Evolutionary conservation across 2,888 invertebrate species (phyloP), one percentile per base, ranked within the genome.

Genomic region (Drosophila cyrtoloma): DNA sequence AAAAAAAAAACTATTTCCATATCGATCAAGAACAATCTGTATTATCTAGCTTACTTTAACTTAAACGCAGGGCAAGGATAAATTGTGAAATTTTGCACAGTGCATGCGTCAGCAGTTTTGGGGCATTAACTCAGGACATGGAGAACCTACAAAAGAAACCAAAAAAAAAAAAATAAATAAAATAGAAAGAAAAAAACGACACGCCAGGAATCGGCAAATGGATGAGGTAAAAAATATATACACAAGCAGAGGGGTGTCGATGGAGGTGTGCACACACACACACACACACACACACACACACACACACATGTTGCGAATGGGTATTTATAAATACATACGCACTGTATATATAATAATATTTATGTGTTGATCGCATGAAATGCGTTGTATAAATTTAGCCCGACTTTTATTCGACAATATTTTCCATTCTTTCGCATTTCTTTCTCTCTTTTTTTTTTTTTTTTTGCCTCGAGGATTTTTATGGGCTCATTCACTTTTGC

Each of bases 291-390:
- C 42, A 5, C 22, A 0, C 7, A 16, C 47, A 26, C 22, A 22
- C 22, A 10, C 5, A 22, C 26, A 33, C 33, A 52, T 62, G 55
- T 62, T 65, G 76, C 75, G 55, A 77, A 79, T 72, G 69, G 61
- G 42, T 74, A 70, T 71, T 56, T 67, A 71, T 71, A 70, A 65
- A 67, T 47, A 28, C 60, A 57, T 66, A 47, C 70, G 57, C 47
- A 77, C 62, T 71, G 77, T 87, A 71, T 85, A 74, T 76, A 81
- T 86, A 85, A 86, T 87, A 85, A 89, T 85, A 86, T 86, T 86
- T 86, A 86, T 86, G 89, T 87, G 89, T 77, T 89, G 89, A 86
- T 89, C 85, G 83, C 89, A 89, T 89, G 89, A 86, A 89, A 89
- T 86, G 85, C 73, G 87, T 78, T 80, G 82, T 80, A 86, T 86